Evolutionary conservation across 1,140 invertebrate species (phyloP), one percentile per base, ranked within the genome.

Genomic region (Hycleus phaleratus): DNA sequence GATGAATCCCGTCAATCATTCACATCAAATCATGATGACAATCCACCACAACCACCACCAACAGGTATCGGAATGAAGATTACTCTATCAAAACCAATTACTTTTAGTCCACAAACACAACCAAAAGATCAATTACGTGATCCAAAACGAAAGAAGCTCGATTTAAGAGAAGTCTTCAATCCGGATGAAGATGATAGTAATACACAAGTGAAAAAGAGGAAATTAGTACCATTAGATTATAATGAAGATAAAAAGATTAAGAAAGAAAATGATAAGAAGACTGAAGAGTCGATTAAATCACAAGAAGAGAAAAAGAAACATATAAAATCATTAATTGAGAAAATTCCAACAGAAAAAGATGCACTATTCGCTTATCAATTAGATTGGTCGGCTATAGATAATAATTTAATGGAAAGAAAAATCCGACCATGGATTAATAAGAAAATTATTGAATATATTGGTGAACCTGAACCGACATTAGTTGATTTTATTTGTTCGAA

Each of bases 341-440:
- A 92, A 78, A 99, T 99, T 74, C 97, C 97, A 47, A 98, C 95
- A 44, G 91, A 92, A 71, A 98, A 98, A 78, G 89, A 91, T 60
- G 91, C 94, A 66, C 79, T 99, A 44, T 99, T 98, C 78, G 90
- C 85, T 52, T 97, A 92, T 78, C 84, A 88, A 67, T 82, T 99
- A 38, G 94, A 98, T 73, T 97, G 95, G 82, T 81, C 84, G 59
- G 86, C 76, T 74, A 84, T 84, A 58, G 82, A 85, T 67, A 77
- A 76, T 67, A 68, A 67, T 65, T 77, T 98, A 63, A 97, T 98
- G 91, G 94, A 98, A 74, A 93, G 91, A 71, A 85, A 95, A 72
- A 97, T 99, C 74, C 85, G 93, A 66, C 96, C 96, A 47, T 99
- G 97, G 97, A 95, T 99, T 56, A 97, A 97, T 77, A 99, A 98